phyloP scores from a whole-genome alignment of 2,797 vertebrate genomes.

The Spheniscus humboldti region DNA sequence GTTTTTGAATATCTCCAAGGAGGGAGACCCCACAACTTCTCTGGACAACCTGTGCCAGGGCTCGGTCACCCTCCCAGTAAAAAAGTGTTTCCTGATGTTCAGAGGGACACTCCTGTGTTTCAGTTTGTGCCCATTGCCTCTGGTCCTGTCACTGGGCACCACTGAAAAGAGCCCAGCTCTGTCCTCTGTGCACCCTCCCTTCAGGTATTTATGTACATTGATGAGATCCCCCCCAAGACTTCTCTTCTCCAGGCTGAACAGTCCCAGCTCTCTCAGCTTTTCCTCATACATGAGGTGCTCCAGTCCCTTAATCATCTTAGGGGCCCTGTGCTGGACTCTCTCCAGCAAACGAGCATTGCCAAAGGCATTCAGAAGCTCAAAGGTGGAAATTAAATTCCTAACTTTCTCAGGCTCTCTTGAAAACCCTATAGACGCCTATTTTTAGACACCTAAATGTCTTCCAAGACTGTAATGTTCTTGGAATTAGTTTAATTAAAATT shows the following conservation, averaged over 20 bases:
- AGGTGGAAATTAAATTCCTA: not conserved
- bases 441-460: not conserved
- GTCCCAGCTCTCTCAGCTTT: not conserved
- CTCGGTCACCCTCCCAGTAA: not conserved
- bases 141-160: not conserved
- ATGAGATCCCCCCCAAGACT: not conserved
- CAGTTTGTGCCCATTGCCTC: not conserved
- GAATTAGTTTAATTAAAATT: not conserved
- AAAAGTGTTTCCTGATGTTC: not conserved
- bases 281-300: rapidly evolving
- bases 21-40: not conserved
- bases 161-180: not conserved
- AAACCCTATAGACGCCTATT: not conserved
- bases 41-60: not conserved
- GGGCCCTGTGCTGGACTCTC: not conserved
- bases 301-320: not conserved
- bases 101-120: not conserved
- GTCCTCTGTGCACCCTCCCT: not conserved
- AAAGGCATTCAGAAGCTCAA: not conserved
- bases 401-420: not conserved
- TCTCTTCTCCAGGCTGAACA: not conserved
- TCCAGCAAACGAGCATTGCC: not conserved
- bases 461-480: not conserved
- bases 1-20: not conserved
- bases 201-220: not conserved